phyloP scores from a whole-genome alignment of 1,140 invertebrate genomes.

The Drosophila baimaii region DNA sequence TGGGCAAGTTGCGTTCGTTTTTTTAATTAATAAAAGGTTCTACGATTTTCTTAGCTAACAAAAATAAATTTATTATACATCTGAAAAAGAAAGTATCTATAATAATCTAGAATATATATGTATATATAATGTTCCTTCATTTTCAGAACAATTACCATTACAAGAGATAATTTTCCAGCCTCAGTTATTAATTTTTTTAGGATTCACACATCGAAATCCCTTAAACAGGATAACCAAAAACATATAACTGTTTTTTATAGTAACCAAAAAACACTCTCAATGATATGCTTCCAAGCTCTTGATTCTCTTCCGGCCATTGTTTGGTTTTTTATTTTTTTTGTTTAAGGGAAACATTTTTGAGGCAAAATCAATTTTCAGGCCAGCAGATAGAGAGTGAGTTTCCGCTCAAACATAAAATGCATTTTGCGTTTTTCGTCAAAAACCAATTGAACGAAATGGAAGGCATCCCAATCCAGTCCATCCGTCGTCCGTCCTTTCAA shows the following conservation, averaged over 20 bases:
- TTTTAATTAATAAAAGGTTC: too few species aligned
- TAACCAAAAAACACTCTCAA: slow-evolving; percentile 4
- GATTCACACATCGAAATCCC: not conserved
- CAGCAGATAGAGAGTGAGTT: not conserved
- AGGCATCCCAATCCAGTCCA: slow-evolving; percentile 39
- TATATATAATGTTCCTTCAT: not conserved
- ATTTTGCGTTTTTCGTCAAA: slow-evolving; percentile 63
- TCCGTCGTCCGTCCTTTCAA: slow-evolving; percentile 42
- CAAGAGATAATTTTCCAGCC: too few species aligned
- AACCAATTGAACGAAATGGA: slow-evolving; percentile 70
- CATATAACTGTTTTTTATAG: not conserved
- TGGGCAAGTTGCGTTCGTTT: not conserved
- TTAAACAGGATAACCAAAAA: not conserved
- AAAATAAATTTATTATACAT: not conserved
- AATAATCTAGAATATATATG: not conserved
- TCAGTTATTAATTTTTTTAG: not conserved
- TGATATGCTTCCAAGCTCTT: not conserved
- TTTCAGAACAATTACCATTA: not conserved
- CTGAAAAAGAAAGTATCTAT: not conserved
- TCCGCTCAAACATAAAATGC: slow-evolving; percentile 45
- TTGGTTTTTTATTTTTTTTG: not conserved
- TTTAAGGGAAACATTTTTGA: slow-evolving; percentile 9
- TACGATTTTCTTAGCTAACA: too few species aligned
- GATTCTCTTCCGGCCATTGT: not conserved
- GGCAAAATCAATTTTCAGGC: slow-evolving; percentile 30